These are phyloP conservation scores for Ganaspis brasiliensis DNA, from an alignment of 2,888 invertebrate species.

Conservation along the genomic window DNA sequence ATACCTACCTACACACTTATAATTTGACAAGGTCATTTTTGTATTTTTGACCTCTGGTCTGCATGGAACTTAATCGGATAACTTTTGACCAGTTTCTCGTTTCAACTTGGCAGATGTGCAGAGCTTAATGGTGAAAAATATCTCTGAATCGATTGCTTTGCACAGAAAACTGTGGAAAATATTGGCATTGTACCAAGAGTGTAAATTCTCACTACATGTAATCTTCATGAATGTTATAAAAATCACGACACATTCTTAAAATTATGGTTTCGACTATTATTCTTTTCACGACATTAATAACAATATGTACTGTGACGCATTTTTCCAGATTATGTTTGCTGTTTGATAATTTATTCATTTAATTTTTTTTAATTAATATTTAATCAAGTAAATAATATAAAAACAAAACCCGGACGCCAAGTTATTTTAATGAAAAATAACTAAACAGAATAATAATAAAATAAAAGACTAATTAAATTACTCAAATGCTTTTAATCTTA, in stretches of 20 bases:
- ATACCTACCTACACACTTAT: neutral
- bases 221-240: conserved; percentile 3
- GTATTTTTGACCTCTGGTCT: neutral
- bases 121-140: conserved; percentile 35
- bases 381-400: no score
- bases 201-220: conserved; percentile 15
- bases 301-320: no score
- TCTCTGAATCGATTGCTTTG: conserved; percentile 8
- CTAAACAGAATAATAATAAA: no score
- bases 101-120: conserved; percentile 14
- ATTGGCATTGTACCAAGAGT: conserved; percentile 24
- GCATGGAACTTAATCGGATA: neutral
- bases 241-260: neutral
- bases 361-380: no score
- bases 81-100: conserved; percentile 15
- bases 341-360: no score
- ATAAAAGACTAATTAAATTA: no score
- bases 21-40: conserved; percentile 3
- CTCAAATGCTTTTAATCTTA: no score
- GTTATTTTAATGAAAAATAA: no score
- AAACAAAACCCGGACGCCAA: no score
- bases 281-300: neutral
- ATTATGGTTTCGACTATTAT: neutral
- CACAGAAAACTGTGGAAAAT: neutral
- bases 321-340: no score